phyloP scores from a whole-genome alignment of 2,113 vertebrate species.

The Synodontis membranacea region DNA sequence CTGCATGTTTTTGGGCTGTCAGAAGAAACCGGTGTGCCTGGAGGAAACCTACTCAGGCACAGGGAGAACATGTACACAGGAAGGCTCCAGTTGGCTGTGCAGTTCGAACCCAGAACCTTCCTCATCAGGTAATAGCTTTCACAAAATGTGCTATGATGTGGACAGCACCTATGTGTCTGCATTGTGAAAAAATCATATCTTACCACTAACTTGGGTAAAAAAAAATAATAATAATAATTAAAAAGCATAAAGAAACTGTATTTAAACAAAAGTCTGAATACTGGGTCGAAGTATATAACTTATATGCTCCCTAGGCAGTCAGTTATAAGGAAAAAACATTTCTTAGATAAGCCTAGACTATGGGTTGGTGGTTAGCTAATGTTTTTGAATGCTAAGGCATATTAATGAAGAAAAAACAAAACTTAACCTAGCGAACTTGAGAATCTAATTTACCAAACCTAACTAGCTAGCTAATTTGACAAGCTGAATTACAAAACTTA shows the following conservation, averaged over 20 bases:
- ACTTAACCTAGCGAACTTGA: background rate
- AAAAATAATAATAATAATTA: too few relatives aligned
- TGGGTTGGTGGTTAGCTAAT: background rate
- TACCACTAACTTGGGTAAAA: background rate
- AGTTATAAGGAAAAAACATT: background rate
- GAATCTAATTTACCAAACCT: too few relatives aligned
- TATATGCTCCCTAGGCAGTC: background rate
- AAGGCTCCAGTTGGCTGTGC: too few relatives aligned
- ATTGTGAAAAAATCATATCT: background rate
- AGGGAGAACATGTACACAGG: too few relatives aligned
- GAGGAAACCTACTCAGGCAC: too few relatives aligned
- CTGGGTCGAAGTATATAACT: background rate
- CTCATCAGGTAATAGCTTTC: too few relatives aligned
- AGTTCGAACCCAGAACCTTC: too few relatives aligned
- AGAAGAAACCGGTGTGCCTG: too few relatives aligned
- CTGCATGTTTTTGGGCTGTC: too few relatives aligned
- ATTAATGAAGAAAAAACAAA: background rate
- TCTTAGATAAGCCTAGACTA: background rate
- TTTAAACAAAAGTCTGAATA: background rate
- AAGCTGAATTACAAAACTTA: too few relatives aligned
- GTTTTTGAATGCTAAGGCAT: background rate
- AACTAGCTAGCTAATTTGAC: too few relatives aligned
- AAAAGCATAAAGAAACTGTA: background rate
- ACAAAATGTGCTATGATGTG: too few relatives aligned
- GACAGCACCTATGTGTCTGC: background rate